Base-by-base conservation (phyloP, 1,140 invertebrate genomes). In the Zelostemma sp. region DNA sequence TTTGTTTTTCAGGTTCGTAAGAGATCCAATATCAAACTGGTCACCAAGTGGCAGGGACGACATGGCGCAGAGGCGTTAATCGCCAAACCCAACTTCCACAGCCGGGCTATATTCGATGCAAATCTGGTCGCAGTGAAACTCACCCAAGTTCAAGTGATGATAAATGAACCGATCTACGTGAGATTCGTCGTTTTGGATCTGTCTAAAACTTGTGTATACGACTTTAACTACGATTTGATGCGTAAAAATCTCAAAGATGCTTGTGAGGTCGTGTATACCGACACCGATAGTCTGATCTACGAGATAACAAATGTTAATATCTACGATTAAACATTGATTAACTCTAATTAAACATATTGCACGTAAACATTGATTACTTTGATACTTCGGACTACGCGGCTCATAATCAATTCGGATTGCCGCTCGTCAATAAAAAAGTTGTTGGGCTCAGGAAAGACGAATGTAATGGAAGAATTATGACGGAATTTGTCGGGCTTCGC, bases 81-180 rank as follows among this genome's bases (percentile, higher is more conserved):
- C 9, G 54, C 74, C 1, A 76, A 79, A 63, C 76, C 79, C 1
- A 79, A 79, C 57, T 84, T 80, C 50, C 54, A 81, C 51, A 73
- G 68, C 11, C 40, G 54, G 6, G 68, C 66, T 9, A 77, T 83
- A 17, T 81, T 86, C 61, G 66, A 75, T 60, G 75, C 80, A 59
- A 70, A 80, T 57, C 64, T 80, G 25, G 67, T 78, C 6, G 67
- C 76, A 1, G 67, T 84, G 12, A 65, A 85, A 64, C 21, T 84
- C 56, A 62, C 70, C 25, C 74, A 72, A 66, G 8, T 58, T 5
- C 43, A 71, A 53, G 61, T 83, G 17, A 50, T 62, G 12, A 74
- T 81, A 12, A 69, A 83, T 68, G 82, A 80, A 68, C 78, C 78
- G 0, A 70, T 82, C 6, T 78, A 77, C 49, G 57, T 73, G 4